Evolutionary conservation across 2,888 invertebrate species (phyloP), one percentile per base, ranked within the genome.

Genomic region (Eledona agricola): DNA sequence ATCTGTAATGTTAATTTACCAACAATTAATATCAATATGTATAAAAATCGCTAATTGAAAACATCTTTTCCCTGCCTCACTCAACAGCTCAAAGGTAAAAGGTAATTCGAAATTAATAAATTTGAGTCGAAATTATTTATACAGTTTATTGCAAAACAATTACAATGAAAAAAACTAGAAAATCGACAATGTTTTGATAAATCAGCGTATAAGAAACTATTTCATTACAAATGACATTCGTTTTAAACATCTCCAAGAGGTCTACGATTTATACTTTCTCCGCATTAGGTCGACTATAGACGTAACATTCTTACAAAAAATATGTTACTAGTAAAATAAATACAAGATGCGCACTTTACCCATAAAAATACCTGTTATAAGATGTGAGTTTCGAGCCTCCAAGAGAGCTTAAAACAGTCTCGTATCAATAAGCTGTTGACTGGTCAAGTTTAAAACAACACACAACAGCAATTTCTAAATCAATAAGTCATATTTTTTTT

Each of bases 131-230:
- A 13, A 56, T 64, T 63, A 62, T 58, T 54, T 59, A 64, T 61
- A 64, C 60, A 65, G 59, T 67, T 67, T 67, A 67, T 67, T 67
- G 67, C 63, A 67, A 66, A 65, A 65, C 40, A 62, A 60, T 64
- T 62, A 64, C 64, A 64, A 63, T 60, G 57, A 51, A 59, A 59
- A 63, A 61, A 47, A 52, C 38, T 28, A 3, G 17, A 52, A 34
- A 49, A 42, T 37, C 37, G 40, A 40, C 38, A 50, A 49, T 43
- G 19, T 43, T 32, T 34, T 43, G 50, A 59, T 40, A 26, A 57
- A 52, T 43, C 45, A 50, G 46, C 31, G 40, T 55, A 55, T 51
- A 58, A 55, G 53, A 55, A 58, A 34, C 20, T 35, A 51, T 51
- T 15, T 51, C 34, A 32, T 40, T 46, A 42, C 35, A 53, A 23